Evolutionary conservation across 2,113 vertebrate species (phyloP), one percentile per base, ranked within the genome.

Genomic region (Talpa occidentalis): DNA sequence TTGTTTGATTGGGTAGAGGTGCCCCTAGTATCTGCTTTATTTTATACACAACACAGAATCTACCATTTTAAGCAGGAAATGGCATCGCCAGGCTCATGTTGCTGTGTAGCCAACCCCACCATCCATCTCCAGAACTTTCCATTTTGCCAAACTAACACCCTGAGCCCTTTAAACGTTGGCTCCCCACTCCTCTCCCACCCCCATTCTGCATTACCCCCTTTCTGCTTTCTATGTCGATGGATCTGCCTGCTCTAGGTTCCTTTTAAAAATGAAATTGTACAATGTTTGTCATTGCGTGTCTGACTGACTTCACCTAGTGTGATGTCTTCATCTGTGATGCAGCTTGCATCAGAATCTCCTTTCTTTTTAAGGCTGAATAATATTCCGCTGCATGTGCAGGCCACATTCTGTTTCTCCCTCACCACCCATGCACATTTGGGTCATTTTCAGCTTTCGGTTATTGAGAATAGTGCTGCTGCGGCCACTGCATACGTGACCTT

Each of bases 401-500:
- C 14, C 24, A 16, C 28, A 6, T 16, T 42, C 32, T 26, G 0
- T 60, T 12, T 16, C 10, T 24, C 32, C 6, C 0, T 32, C 0
- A 19, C 40, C 79, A 19, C 42, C 73, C 35, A 3, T 47, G 37
- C 28, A 2, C 16, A 28, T 30, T 3, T 28, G 21, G 16, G 2
- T 42, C 2, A 35, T 26, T 69, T 67, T 52, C 35, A n/a, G 3
- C 3, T 77, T 74, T 35, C 7, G 32, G 44, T 10, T 28, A 0
- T 32, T 35, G 35, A 32, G 81, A 54, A 32, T 26, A 10, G 11
- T 14, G 32, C 47, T 37, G 9, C n/a, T 74, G 0, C 19, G 40
- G 21, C 16, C n/a, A 19, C 0, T 5, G 32, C 10, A 10, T 28
- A n/a, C 21, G 24, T 0, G 15, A 6, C 30, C 40, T 42, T 14